Conservation (phyloP, 23 tunicate species). For the Ascidia mentula region DNA sequence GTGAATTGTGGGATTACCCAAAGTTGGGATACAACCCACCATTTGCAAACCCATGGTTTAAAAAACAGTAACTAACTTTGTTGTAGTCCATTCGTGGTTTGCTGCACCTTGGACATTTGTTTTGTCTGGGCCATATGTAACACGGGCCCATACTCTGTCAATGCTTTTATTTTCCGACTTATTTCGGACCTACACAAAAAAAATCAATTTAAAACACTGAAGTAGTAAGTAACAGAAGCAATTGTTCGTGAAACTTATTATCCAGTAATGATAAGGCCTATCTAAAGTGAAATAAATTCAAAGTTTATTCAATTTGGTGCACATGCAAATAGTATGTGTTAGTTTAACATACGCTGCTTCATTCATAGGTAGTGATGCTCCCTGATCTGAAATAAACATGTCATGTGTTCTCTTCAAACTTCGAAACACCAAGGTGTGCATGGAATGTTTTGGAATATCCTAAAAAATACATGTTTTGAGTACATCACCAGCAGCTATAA, state of each 20-base stretch:
- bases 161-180: slow-evolving; percentile 53
- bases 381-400: slow-evolving; percentile 93
- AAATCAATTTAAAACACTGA: background rate
- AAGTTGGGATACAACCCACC: no score
- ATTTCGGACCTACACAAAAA: slow-evolving; percentile 21
- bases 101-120: background rate
- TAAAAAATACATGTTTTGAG: no score
- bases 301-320: background rate
- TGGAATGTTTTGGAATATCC: slow-evolving; percentile 89
- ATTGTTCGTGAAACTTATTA: no score
- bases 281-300: no score
- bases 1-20: no score
- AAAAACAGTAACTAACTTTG: slow-evolving; percentile 7
- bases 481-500: no score
- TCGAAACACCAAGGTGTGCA: slow-evolving; percentile 91
- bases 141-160: slow-evolving; percentile 80
- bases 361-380: slow-evolving; percentile 51
- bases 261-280: no score
- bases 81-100: background rate
- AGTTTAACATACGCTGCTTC: slow-evolving; percentile 38
- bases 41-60: no score
- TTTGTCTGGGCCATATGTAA: slow-evolving; percentile 71
- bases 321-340: background rate
- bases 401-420: slow-evolving; percentile 90
- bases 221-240: background rate